phyloP scores from a whole-genome alignment of 2,888 invertebrate genomes.

The Campaea margaritaria region DNA sequence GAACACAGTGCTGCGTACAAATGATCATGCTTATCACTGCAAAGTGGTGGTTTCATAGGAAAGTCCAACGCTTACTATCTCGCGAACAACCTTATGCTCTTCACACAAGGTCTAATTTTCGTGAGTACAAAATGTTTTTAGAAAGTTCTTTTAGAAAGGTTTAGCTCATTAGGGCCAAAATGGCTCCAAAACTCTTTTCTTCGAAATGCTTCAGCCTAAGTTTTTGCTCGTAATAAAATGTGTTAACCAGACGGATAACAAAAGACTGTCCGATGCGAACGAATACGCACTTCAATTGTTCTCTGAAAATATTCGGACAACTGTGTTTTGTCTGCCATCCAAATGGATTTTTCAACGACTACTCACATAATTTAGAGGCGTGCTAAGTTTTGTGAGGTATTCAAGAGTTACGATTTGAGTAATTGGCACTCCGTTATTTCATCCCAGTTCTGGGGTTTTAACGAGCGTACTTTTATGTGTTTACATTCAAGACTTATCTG shows the following conservation, averaged over 20 bases:
- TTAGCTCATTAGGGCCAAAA: no score
- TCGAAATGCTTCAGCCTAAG: neutral
- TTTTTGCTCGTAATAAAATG: neutral
- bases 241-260: slow-evolving; percentile 13
- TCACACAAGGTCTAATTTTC: no score
- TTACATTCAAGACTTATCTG: slow-evolving; percentile 50
- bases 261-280: slow-evolving; percentile 10
- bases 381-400: slow-evolving; percentile 32
- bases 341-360: slow-evolving; percentile 30
- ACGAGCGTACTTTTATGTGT: slow-evolving; percentile 53
- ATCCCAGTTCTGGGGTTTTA: slow-evolving; percentile 46
- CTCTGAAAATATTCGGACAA: slow-evolving; percentile 18
- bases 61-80: no score
- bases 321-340: slow-evolving; percentile 31
- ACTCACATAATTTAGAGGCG: slow-evolving; percentile 26
- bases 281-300: slow-evolving; percentile 21
- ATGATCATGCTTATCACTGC: no score
- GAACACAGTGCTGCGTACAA: no score
- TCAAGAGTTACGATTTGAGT: slow-evolving; percentile 39
- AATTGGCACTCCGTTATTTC: slow-evolving; percentile 44
- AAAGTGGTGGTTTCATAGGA: no score
- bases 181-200: no score
- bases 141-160: no score
- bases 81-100: no score
- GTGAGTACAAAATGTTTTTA: no score